phyloP scores from a whole-genome alignment of 1,140 invertebrate genomes.

The Dendrolimus kikuchii region DNA sequence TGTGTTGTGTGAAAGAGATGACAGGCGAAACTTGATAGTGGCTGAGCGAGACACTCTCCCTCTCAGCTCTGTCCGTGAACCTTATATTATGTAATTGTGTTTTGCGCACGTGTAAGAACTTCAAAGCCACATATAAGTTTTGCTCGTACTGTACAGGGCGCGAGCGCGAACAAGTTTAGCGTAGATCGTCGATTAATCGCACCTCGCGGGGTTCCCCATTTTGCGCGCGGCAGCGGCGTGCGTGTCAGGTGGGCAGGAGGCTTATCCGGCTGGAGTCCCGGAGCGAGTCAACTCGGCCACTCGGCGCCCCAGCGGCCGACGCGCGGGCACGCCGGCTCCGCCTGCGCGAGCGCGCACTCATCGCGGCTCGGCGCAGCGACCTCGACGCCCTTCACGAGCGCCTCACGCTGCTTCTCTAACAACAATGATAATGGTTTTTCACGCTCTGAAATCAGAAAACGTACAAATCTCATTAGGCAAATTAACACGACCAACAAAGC shows the following conservation, averaged over 20 bases:
- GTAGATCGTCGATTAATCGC: neutral
- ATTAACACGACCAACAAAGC: no score
- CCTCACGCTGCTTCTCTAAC: slow-evolving; percentile 70
- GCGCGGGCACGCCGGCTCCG: slow-evolving; percentile 74
- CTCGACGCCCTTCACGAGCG: slow-evolving; percentile 58
- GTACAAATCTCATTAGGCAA: neutral
- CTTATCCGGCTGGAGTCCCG: slow-evolving; percentile 36
- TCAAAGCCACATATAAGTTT: no score
- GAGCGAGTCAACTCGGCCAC: slow-evolving; percentile 94
- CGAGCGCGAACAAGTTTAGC: neutral
- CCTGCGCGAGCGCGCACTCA: slow-evolving; percentile 38
- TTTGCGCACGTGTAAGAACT: no score
- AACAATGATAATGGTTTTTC: slow-evolving; percentile 76
- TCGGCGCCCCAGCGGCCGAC: slow-evolving; percentile 90
- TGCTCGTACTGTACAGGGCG: neutral
- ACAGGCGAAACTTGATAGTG: no score
- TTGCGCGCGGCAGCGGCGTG: slow-evolving; percentile 75
- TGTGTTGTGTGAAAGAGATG: no score
- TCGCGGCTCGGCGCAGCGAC: slow-evolving; percentile 58
- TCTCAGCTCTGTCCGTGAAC: no score
- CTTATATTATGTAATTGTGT: no score
- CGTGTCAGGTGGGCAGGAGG: slow-evolving; percentile 17
- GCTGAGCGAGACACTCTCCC: no score
- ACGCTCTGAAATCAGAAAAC: slow-evolving; percentile 70
- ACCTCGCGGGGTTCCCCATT: slow-evolving; percentile 70